Conservation (phyloP, 2,888 invertebrate genomes). For the Amblyjoppa proteus region DNA sequence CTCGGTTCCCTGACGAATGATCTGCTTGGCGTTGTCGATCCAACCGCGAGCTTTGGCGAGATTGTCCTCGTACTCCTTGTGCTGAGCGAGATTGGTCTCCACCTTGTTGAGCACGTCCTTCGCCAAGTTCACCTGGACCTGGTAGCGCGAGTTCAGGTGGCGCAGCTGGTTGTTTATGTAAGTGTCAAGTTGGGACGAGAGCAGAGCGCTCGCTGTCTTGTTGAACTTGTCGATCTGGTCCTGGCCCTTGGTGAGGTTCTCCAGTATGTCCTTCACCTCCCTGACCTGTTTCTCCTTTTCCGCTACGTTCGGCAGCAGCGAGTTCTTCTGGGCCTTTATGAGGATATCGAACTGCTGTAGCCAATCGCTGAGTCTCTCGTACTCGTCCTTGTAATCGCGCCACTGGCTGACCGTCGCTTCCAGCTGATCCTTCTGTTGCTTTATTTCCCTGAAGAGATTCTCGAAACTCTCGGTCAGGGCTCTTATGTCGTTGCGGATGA, state of each 20-base stretch:
- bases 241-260: constrained; percentile 91
- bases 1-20: constrained; percentile 93
- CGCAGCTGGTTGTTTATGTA: constrained; percentile 95
- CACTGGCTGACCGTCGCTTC: constrained; percentile 93
- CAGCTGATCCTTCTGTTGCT: constrained; percentile 93
- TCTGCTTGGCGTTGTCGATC: constrained; percentile 95
- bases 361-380: constrained; percentile 96
- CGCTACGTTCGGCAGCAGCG: constrained; percentile 91
- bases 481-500: constrained; percentile 94
- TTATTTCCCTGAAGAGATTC: constrained; percentile 93
- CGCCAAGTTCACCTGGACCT: constrained; percentile 94
- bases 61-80: constrained; percentile 92
- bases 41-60: constrained; percentile 92
- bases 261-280: constrained; percentile 92
- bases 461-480: constrained; percentile 94
- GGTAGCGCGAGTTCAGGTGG: constrained; percentile 94
- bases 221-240: constrained; percentile 94
- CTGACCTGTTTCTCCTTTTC: constrained; percentile 95
- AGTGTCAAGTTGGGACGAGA: constrained; percentile 94
- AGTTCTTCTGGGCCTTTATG: constrained; percentile 95
- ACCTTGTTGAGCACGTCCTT: constrained; percentile 96
- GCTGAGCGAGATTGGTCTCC: constrained; percentile 94
- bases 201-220: constrained; percentile 90
- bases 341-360: constrained; percentile 96
- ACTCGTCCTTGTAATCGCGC: constrained; percentile 97